A percentile compares a stretch with the other conserved stretches of the same genome.
Evolutionary conservation across 2,888 invertebrate genomes (phyloP).

Genomic region (Apomyelois bistriatella): DNA sequence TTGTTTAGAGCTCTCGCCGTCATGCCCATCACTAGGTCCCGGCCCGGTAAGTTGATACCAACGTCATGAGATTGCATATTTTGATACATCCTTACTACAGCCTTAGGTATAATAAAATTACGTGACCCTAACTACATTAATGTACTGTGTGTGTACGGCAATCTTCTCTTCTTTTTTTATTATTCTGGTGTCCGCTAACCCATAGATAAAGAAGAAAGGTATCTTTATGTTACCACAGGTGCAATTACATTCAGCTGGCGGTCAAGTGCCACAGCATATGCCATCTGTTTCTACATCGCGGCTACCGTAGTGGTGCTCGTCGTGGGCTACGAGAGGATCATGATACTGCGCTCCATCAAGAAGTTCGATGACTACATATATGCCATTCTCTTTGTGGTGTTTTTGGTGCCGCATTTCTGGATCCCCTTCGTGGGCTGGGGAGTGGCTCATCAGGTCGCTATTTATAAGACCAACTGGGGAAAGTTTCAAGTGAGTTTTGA

Average conservation of each 20-base stretch:
- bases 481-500: constrained; percentile 78
- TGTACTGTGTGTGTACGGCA: too few species aligned
- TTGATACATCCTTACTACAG: too few species aligned
- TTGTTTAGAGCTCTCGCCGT: constrained; percentile 82
- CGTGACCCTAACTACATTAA: too few species aligned
- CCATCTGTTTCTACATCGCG: constrained; percentile 81
- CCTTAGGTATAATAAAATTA: too few species aligned
- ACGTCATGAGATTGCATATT: too few species aligned
- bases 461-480: constrained; percentile 85
- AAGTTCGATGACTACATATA: constrained; percentile 86
- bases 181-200: too few species aligned
- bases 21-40: constrained; percentile 81
- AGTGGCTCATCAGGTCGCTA: constrained; percentile 83
- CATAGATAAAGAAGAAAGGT: too few species aligned
- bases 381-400: constrained; percentile 83
- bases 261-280: constrained; percentile 82
- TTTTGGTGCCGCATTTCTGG: constrained; percentile 85
- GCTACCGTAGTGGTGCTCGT: constrained; percentile 79
- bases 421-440: constrained; percentile 86
- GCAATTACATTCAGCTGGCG: constrained; percentile 83
- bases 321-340: constrained; percentile 82
- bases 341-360: constrained; percentile 80
- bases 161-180: too few species aligned
- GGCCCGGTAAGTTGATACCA: constrained; percentile 57
- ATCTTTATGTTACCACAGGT: constrained; percentile 35